Base-by-base conservation (phyloP, 2,113 vertebrate genomes). In the Xiphorhynchus elegans region DNA sequence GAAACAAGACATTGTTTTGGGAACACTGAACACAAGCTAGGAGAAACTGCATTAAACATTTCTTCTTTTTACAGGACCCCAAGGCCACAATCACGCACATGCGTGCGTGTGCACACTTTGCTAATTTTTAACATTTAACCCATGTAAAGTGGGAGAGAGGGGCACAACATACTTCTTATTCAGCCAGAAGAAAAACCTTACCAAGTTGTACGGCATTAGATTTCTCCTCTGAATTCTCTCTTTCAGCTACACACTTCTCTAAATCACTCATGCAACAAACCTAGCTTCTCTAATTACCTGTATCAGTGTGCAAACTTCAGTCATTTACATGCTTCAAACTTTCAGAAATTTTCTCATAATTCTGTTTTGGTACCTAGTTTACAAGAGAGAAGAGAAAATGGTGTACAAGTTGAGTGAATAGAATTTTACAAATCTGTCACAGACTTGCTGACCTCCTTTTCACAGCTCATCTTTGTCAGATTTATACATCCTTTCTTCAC, bases 21-120 rank as follows among this genome's bases (percentile, higher is more conserved):
- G 31, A 96, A 85, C 29, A 95, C 77, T 85, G 76, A 97, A 49
- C 44, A 52, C 13, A 85, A 21, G 5, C 25, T 92, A 87, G 72
- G 6, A 79, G 50, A 93, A 95, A 76, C 3, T 15, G 0, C 42
- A 67, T 68, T 84, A 79, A 95, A 89, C 12, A 47, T 21, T 49
- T 55, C 15, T 85, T 87, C 9, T 84, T 95, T 79, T 39, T 75
- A 11, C 24, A 46, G 46, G 10, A 33, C 21, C n/a, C 58, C 24
- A 73, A 39, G 11, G 64, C 33, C 79, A 52, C 16, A 78, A 31
- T 33, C 55, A 56, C 2, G 6, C 7, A 50, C 14, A 21, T 1
- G 0, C 9, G 7, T 0, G 0, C 3, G 87, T 7, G 29, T 8
- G 17, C 17, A 62, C 21, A 46, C n/a, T 75, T 26, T 72, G 15